These are phyloP conservation scores for Megalurothrips usitatus DNA, from an alignment of 2,888 invertebrate genomes.

Conservation along the genomic window DNA sequence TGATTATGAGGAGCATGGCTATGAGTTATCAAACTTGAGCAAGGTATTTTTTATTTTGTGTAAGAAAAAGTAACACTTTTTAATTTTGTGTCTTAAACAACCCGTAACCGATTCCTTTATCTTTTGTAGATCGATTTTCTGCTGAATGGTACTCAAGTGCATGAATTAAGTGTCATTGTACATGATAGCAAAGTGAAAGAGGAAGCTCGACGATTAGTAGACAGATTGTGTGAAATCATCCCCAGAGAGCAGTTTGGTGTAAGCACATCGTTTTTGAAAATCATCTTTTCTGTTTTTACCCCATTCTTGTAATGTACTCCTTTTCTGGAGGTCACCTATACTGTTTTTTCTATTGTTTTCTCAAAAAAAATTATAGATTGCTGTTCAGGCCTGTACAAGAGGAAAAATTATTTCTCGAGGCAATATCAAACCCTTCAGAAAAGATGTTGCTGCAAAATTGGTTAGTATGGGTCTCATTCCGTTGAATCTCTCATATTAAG, in stretches of 20 bases:
- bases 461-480: conserved; percentile 52
- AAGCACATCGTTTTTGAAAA: conserved; percentile 31
- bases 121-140: conserved; percentile 62
- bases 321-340: background rate
- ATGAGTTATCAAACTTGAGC: conserved; percentile 68
- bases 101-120: conserved; percentile 38
- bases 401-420: conserved; percentile 78
- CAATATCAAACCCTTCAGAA: conserved; percentile 78
- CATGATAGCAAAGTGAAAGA: conserved; percentile 64
- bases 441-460: conserved; percentile 91
- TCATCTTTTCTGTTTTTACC: background rate
- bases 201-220: conserved; percentile 63
- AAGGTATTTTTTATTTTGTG: conserved; percentile 53
- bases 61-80: background rate
- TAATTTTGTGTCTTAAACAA: conserved; percentile 8
- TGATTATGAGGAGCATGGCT: conserved; percentile 87
- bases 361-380: conserved; percentile 57
- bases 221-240: conserved; percentile 74
- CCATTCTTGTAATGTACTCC: too few relatives aligned
- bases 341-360: background rate
- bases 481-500: background rate
- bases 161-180: conserved; percentile 79
- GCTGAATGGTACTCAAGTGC: conserved; percentile 74
- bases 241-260: conserved; percentile 77
- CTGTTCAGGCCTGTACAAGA: conserved; percentile 78